Evolutionary conservation across 1,140 invertebrate species (phyloP), one percentile per base, ranked within the genome.

Genomic region (Matsumurasca onukii): DNA sequence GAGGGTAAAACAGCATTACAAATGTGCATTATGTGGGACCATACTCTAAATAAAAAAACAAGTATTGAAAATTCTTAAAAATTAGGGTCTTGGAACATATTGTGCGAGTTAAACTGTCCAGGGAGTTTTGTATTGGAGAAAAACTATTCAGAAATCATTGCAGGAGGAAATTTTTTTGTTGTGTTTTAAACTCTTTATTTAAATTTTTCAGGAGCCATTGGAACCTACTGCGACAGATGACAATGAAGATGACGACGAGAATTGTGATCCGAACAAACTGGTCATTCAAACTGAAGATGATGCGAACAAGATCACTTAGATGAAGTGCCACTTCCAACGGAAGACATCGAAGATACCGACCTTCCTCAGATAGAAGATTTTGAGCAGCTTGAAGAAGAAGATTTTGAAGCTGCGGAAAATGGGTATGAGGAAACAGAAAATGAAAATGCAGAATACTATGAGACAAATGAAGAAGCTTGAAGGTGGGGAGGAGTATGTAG

Each of bases 251-350:
- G 62, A 27, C 48, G 5, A 31, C 17, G 12, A 2, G n/a, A 45
- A n/a, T 24, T 27, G 2, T 34, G 61, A 63, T 5, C 22, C 34
- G 1, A 61, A 27, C 3, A 45, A 63, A 17, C n/a, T 34, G 5
- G 61, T 63, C 2, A 63, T 45, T 24, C 20, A 65, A 15, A 25
- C 31, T 1, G 20, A 39, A 2, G 34, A 65, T 3, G 30, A 63
- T 31, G 61, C 31, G 62, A 59, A 25, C 22, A 59, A 20, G 55
- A 59, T 27, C 15, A 48, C 24, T 22, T 45, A 65, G 62, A 65
- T 17, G 62, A 27, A 59, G 61, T 27, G 55, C 15, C 12, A 12
- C 25, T 59, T 2, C 55, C 55, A 59, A 24, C 25, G 30, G 31
- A 3, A 31, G 51, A 29, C 24, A 31, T 20, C 3, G 66, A 68